Percentiles rank a stretch among this genome's conserved stretches.
Conservation (phyloP, 1,140 invertebrate genomes). For the Hycleus phaleratus region DNA sequence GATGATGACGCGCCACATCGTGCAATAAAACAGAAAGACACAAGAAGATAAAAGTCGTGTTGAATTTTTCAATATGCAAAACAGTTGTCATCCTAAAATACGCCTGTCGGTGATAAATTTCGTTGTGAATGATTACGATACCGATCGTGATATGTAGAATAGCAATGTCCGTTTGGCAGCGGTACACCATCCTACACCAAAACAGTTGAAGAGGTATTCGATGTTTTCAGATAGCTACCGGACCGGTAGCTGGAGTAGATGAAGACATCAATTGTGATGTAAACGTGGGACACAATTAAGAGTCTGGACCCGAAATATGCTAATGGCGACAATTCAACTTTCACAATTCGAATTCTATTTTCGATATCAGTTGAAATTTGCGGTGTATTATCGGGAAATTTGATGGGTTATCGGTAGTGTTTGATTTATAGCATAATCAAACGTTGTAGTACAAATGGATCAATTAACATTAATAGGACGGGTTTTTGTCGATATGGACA, state of each 20-base stretch:
- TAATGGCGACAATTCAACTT: neutral
- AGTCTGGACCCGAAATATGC: neutral
- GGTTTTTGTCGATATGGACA: constrained; percentile 12
- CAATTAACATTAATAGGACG: constrained; percentile 20
- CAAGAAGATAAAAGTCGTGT: too few relatives aligned
- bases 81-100: too few relatives aligned
- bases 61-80: too few relatives aligned
- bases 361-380: too few relatives aligned
- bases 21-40: too few relatives aligned
- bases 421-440: constrained; percentile 20
- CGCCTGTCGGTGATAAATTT: too few relatives aligned
- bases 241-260: neutral
- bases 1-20: too few relatives aligned
- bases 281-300: neutral
- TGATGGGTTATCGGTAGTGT: neutral
- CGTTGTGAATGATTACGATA: too few relatives aligned
- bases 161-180: neutral
- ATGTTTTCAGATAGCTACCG: neutral
- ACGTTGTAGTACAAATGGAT: constrained; percentile 15
- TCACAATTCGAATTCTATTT: too few relatives aligned
- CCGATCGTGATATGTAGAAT: neutral
- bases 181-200: neutral
- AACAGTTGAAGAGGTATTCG: neutral
- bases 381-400: too few relatives aligned
- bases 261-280: neutral